A percentile compares a stretch with the other conserved stretches of the same genome.
Conservation (phyloP, 2,797 vertebrate species). For the Oophaga sylvatica region DNA sequence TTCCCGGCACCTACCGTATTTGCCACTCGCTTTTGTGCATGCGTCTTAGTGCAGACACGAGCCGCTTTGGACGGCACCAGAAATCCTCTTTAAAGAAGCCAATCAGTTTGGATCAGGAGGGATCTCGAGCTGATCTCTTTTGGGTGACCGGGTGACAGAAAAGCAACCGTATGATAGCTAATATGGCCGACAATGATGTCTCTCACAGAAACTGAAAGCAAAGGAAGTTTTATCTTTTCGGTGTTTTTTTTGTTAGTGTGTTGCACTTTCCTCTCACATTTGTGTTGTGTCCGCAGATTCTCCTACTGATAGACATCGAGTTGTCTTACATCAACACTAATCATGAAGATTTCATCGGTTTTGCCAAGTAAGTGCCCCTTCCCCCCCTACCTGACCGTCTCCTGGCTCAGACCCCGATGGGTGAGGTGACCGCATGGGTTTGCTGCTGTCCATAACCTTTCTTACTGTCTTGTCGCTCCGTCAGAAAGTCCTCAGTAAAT, state of each 20-base stretch:
- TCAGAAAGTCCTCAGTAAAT: background rate
- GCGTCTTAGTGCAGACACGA: no score
- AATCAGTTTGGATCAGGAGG: no score
- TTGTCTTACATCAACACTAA: constrained; percentile 98
- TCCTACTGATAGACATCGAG: constrained; percentile 95
- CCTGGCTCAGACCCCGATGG: background rate
- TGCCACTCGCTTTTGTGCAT: no score
- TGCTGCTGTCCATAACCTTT: background rate
- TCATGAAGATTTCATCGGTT: constrained; percentile 99
- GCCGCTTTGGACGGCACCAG: no score
- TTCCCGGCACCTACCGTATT: no score
- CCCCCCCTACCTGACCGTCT: background rate
- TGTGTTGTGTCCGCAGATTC: constrained; percentile 77
- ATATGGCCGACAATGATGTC: background rate
- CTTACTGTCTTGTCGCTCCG: background rate
- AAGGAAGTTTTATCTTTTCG: background rate
- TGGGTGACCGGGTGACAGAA: background rate
- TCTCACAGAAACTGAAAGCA: background rate
- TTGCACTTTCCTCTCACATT: background rate
- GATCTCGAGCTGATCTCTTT: background rate
- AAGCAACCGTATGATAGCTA: background rate
- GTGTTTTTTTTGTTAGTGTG: background rate
- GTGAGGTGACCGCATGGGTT: background rate
- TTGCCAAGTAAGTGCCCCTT: constrained; percentile 87
- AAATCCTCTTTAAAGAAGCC: no score